Evolutionary conservation across 2,888 invertebrate species (phyloP), one percentile per base, ranked within the genome.

Genomic region (Drosophila austrosaltans): DNA sequence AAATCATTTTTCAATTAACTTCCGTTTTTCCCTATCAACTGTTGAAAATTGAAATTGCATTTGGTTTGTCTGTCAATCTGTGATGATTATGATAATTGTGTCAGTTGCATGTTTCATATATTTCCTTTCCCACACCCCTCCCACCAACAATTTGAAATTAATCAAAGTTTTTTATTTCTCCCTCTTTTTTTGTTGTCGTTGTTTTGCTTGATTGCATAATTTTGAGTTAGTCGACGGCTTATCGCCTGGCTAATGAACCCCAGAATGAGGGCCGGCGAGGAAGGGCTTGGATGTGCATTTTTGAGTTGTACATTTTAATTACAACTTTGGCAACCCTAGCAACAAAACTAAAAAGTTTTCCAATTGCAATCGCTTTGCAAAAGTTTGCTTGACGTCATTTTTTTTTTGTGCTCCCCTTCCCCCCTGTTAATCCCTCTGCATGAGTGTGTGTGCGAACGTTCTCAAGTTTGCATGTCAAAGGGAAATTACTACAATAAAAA

Each of bases 381-480:
- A 78, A 73, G 30, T 68, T 59, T 8, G 8, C 69, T 74, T 87
- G 84, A 78, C 78, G 75, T 78, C 76, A 79, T 57, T 57, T 57
- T 20, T 20, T 36, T 36, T 36, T 1, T 10, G 22, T 3, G 20
- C 20, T 2, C 44, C 7, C 16, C 16, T 48, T 25, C 22, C 10
- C 44, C 16, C 6, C 16, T 20, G 20, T 32, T 0, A 28, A 4
- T 20, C 44, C 7, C 22, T 8, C 22, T 44, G 20, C 20, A 48
- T 48, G 22, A 48, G 20, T 22, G 22, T 57, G 28, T 48, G 20
- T 40, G 70, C 42, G 30, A 30, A 30, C 30, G 30, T 30, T 64
- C 76, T 69, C 72, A 57, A 66, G 77, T 70, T 83, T 76, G 83
- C 83, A 83, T 84, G 83, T 88, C 87, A 88, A 88, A 83, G 75